phyloP scores from a whole-genome alignment of 2,113 vertebrate genomes.

The Galemys pyrenaicus region DNA sequence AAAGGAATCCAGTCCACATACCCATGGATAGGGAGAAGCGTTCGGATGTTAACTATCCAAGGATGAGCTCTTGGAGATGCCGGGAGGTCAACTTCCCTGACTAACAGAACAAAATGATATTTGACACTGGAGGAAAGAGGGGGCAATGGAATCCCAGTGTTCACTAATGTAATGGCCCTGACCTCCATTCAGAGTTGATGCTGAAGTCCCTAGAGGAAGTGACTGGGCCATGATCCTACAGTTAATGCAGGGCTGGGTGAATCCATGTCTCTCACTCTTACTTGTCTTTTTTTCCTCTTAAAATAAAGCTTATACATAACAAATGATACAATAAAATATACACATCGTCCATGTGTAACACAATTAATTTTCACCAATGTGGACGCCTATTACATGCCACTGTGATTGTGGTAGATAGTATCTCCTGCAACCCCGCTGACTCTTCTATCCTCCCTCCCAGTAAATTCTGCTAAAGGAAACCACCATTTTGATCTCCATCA shows the following conservation, averaged over 20 bases:
- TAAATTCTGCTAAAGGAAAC: neutral
- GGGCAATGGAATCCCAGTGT: no score
- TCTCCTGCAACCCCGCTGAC: neutral
- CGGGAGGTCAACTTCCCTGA: neutral
- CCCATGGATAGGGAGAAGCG: neutral
- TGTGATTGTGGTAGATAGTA: neutral
- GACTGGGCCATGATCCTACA: neutral
- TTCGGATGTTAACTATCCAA: neutral
- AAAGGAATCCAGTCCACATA: neutral
- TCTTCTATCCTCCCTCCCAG: neutral
- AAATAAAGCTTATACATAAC: neutral
- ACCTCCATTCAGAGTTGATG: no score
- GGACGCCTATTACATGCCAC: neutral
- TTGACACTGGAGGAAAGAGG: neutral
- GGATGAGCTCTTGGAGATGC: neutral
- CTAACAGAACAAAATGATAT: neutral
- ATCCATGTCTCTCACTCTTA: neutral
- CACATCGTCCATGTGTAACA: neutral
- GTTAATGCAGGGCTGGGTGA: no score
- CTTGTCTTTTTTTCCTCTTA: neutral
- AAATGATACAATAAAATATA: neutral
- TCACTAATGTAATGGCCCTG: no score
- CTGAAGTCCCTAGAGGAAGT: neutral
- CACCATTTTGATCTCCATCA: neutral
- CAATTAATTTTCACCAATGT: neutral